Conservation (phyloP, 2,888 invertebrate genomes). For the Orthosia gracilis region DNA sequence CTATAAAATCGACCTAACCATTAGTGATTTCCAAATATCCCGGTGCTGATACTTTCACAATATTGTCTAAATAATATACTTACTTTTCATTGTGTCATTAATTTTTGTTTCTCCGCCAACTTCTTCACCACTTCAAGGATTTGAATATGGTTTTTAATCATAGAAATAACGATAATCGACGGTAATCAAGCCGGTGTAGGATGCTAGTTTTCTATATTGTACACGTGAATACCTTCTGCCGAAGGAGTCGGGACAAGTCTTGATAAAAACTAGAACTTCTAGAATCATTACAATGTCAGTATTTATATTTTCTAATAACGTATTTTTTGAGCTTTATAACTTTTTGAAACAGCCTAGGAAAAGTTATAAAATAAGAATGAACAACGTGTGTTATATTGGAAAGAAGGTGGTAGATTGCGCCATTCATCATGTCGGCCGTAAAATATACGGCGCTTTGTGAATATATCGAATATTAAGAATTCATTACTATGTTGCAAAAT, state of each 20-base stretch:
- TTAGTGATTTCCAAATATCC: no score
- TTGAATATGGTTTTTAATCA: no score
- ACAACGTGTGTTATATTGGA: not conserved
- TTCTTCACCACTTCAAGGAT: no score
- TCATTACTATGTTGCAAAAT: constrained; percentile 15
- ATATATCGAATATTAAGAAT: constrained; percentile 39
- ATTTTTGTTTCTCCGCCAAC: no score
- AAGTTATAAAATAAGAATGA: constrained; percentile 11
- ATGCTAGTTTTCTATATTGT: no score
- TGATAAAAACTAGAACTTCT: not conserved
- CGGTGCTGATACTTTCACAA: no score
- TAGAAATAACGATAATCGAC: no score
- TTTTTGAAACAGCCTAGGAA: not conserved
- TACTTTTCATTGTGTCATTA: no score
- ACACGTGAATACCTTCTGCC: no score
- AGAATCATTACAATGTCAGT: not conserved
- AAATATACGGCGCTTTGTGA: constrained; percentile 34
- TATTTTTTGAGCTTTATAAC: not conserved
- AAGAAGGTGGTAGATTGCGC: not conserved
- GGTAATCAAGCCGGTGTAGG: no score
- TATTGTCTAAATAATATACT: no score
- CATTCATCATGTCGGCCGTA: constrained; percentile 27
- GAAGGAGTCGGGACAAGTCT: not conserved
- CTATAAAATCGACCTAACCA: no score
- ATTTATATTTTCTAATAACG: not conserved